These are phyloP conservation scores for Crioceris asparagi DNA, from an alignment of 2,888 invertebrate genomes.

Conservation along the genomic window DNA sequence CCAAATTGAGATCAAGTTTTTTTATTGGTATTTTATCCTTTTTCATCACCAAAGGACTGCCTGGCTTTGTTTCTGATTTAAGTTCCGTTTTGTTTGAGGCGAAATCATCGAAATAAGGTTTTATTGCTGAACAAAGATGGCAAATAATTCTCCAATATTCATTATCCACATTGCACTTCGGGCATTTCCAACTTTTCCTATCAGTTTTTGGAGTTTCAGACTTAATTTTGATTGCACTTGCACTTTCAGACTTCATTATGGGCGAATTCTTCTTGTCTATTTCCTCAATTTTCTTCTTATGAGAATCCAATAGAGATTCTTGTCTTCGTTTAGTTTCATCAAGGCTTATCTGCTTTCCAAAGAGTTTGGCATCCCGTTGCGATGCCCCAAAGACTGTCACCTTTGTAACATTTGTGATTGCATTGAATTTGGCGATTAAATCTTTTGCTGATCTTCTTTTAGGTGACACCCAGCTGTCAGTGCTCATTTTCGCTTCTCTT, in stretches of 20 bases:
- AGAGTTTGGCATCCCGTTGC: conserved; percentile 29
- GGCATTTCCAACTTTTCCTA: conserved; percentile 45
- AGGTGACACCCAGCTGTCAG: conserved; percentile 30
- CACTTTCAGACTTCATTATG: conserved; percentile 36
- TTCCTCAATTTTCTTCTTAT: conserved; percentile 28
- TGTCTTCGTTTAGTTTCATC: conserved; percentile 26
- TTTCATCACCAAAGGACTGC: conserved; percentile 14
- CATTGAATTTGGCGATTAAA: conserved; percentile 52
- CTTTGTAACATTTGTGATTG: conserved; percentile 47
- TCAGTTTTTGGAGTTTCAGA: conserved; percentile 30
- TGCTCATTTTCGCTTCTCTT: conserved; percentile 24
- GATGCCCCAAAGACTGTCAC: conserved; percentile 41
- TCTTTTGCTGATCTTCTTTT: conserved; percentile 40
- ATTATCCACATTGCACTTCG: conserved; percentile 49
- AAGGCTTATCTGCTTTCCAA: conserved; percentile 27
- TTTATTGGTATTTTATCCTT: conserved; percentile 20
- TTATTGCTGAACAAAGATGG: conserved; percentile 47
- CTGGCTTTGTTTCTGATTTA: conserved; percentile 11
- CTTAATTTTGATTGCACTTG: conserved; percentile 29
- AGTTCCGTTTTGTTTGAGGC: conserved; percentile 16
- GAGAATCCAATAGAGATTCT: conserved; percentile 25
- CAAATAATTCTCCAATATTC: conserved; percentile 52
- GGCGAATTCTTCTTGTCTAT: conserved; percentile 29
- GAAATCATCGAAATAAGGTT: conserved; percentile 39
- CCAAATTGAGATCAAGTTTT: conserved; percentile 27